Base-by-base conservation (phyloP, 2,888 invertebrate species). In the Agonum fuliginosum region DNA sequence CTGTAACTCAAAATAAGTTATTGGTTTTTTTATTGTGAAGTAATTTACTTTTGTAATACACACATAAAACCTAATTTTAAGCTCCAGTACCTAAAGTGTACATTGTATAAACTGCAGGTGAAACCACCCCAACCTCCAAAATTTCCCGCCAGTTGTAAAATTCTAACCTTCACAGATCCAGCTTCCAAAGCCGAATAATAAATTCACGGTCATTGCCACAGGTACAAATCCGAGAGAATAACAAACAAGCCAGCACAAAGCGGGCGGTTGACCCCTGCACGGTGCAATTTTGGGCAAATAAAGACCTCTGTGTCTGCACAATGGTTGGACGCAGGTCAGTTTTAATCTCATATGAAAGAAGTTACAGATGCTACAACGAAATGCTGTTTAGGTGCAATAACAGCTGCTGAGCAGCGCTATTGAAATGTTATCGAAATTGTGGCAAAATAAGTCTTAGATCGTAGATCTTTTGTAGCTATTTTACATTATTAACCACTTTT, bases 121-220 rank as follows among this genome's bases (percentile, higher is more conserved):
- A n/a, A n/a, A n/a, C n/a, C 14, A 43, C 43, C 12, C 14, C 12
- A 43, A 43, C 14, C 43, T 14, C 43, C 14, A 54, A 54, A 54
- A 22, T 54, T 54, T 24, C 20, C 54, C 54, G 54, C 24, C 20
- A 17, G 14, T 17, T 17, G 17, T 12, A 24, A 58, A 17, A 46
- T 46, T 14, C 46, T 17, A 6, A n/a, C 12, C 19, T 12, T 37
- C 3, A 37, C 37, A n/a, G 37, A 10, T 12, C 4, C n/a, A 37
- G 12, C 37, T 17, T 17, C 46, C 4, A 30, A 30, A 62, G 8
- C 58, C 58, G 5, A 62, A 62, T 62, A 62, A 62, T 27, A 62
- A 17, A 62, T 62, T 62, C 58, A 62, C 19, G 58, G 30, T 30
- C 58, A 62, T 62, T 46, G 46, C 30, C 22, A 62, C 58, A 62